These are phyloP conservation scores for Ips nitidus DNA, from an alignment of 1,140 invertebrate genomes.

Conservation along the genomic window DNA sequence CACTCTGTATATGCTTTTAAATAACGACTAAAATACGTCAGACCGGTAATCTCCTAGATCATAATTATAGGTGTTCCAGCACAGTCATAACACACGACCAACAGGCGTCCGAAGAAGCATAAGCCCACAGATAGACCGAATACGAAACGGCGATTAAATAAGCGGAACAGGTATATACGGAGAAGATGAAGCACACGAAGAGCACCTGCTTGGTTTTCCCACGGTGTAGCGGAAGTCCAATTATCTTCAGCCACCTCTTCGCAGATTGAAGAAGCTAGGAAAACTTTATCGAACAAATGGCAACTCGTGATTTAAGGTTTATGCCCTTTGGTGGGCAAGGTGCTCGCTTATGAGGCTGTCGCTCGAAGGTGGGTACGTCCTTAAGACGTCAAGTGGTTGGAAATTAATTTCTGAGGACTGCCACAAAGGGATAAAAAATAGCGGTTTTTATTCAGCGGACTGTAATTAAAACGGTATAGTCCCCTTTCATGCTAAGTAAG, in stretches of 20 bases:
- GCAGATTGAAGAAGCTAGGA: constrained; percentile 16
- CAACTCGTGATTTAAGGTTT: constrained; percentile 21
- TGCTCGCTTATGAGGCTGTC: neutral
- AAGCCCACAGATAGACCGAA: constrained; percentile 3
- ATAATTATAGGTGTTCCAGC: constrained; percentile 5
- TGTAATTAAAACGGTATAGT: too few relatives aligned
- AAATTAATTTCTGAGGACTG: too few relatives aligned
- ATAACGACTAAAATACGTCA: too few relatives aligned
- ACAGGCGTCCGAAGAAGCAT: constrained; percentile 17
- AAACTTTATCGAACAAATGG: constrained; percentile 20
- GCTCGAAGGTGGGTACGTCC: too few relatives aligned
- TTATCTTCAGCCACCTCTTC: constrained; percentile 26
- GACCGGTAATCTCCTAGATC: neutral
- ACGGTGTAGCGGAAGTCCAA: constrained; percentile 33
- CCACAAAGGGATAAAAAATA: too few relatives aligned
- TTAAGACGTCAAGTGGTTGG: too few relatives aligned
- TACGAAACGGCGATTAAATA: neutral
- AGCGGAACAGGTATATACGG: constrained; percentile 21
- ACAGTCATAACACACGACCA: constrained; percentile 14
- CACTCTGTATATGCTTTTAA: too few relatives aligned
- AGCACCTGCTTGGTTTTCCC: constrained; percentile 30
- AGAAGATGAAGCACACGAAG: constrained; percentile 11
- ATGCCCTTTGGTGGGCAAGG: constrained; percentile 23
- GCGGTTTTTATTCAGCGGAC: too few relatives aligned
- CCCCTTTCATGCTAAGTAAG: too few relatives aligned